Evolutionary conservation across 2,113 vertebrate species (phyloP).

Genomic region (Cranoglanis bouderius): DNA sequence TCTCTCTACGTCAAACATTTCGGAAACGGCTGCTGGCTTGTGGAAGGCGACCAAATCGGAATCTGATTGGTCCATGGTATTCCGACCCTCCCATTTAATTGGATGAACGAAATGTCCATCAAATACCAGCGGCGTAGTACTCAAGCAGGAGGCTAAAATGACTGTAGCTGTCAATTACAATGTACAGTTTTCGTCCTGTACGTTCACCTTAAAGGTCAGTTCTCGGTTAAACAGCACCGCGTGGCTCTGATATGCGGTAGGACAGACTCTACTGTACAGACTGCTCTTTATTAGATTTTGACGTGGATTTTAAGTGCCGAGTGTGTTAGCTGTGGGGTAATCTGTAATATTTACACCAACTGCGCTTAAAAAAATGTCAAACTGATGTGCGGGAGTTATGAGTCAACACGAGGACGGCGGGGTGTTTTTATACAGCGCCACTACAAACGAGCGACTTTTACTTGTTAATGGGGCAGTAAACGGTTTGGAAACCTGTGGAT

Average conservation of each 20-base stretch:
- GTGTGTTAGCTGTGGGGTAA: not conserved
- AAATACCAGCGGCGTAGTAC: not conserved
- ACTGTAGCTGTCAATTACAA: conserved; percentile 13
- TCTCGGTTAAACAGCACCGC: not conserved
- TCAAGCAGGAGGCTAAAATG: conserved; percentile 36
- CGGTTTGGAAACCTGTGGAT: conserved; percentile 10
- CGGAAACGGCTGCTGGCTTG: not conserved
- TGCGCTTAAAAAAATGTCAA: not conserved
- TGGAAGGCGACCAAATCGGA: not conserved
- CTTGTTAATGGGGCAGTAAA: not conserved
- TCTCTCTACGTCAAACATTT: not conserved
- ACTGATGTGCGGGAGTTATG: not conserved
- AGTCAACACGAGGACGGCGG: not conserved
- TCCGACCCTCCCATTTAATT: not conserved
- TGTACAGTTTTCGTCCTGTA: not conserved
- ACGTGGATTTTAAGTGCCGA: not conserved
- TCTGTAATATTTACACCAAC: not conserved
- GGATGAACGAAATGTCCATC: not conserved
- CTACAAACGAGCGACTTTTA: not conserved
- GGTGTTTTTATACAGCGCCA: not conserved
- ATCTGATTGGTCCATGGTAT: conserved; percentile 31
- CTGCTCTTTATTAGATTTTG: not conserved
- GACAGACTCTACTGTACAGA: not conserved
- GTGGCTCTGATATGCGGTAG: not conserved
- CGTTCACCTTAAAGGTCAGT: conserved; percentile 32